phyloP scores from a whole-genome alignment of 2,888 invertebrate species.

The Theretra japonica region DNA sequence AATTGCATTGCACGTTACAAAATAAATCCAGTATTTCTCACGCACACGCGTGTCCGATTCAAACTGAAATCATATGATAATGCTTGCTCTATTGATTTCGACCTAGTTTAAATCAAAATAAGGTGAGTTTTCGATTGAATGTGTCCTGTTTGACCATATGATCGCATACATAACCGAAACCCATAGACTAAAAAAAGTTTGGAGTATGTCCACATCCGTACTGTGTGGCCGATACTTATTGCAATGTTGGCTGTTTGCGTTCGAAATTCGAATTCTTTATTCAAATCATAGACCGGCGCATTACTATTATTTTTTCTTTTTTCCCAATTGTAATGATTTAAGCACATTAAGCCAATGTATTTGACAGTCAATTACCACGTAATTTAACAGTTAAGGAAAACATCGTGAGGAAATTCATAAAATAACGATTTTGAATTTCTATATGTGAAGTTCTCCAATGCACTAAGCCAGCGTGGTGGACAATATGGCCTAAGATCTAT shows the following conservation, averaged over 20 bases:
- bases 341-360: too few species aligned
- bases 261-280: neutral
- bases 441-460: too few species aligned
- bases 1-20: slow-evolving; percentile 33
- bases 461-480: too few species aligned
- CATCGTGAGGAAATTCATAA: too few species aligned
- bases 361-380: too few species aligned
- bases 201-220: slow-evolving; percentile 27
- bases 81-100: slow-evolving; percentile 37
- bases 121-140: slow-evolving; percentile 37
- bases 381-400: too few species aligned
- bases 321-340: too few species aligned
- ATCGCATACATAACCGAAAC: slow-evolving; percentile 27
- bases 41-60: slow-evolving; percentile 60
- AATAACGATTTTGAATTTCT: too few species aligned
- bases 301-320: too few species aligned
- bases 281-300: neutral
- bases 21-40: slow-evolving; percentile 56
- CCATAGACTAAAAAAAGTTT: slow-evolving; percentile 15
- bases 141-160: slow-evolving; percentile 34
- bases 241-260: neutral
- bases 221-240: slow-evolving; percentile 16
- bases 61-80: slow-evolving; percentile 73
- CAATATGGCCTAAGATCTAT: too few species aligned
- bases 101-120: fast-evolving